Conservation (phyloP, 2,113 vertebrate genomes). For the Austrofundulus limnaeus region DNA sequence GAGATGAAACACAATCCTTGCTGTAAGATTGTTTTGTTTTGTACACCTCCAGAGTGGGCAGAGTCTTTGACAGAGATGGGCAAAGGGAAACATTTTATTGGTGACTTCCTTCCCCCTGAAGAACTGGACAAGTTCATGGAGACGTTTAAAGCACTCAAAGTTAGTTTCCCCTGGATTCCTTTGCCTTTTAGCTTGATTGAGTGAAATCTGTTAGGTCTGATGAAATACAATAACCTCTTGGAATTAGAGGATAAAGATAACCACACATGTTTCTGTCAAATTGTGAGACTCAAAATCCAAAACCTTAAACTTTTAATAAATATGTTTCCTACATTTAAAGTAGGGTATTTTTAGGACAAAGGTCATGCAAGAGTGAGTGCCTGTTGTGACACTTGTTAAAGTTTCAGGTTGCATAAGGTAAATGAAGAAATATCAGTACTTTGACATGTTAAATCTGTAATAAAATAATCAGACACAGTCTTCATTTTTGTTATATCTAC, state of each 20-base stretch:
- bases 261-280: too few species aligned
- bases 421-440: neutral
- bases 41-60: slow-evolving; percentile 87
- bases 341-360: neutral
- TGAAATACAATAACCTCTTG: neutral
- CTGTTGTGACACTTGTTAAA: neutral
- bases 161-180: slow-evolving; percentile 58
- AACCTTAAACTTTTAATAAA: neutral
- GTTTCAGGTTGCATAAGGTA: neutral
- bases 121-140: slow-evolving; percentile 99
- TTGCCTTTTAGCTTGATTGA: neutral
- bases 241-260: neutral
- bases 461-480: neutral
- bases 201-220: neutral
- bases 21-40: neutral
- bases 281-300: too few species aligned
- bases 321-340: neutral
- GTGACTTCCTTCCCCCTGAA: slow-evolving; percentile 93
- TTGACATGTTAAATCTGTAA: neutral
- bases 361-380: too few species aligned
- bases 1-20: neutral
- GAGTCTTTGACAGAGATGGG: slow-evolving; percentile 98
- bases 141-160: slow-evolving; percentile 96
- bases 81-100: slow-evolving; percentile 96
- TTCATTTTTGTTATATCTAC: neutral